Percentiles rank a stretch among this genome's conserved stretches.
Evolutionary conservation across 2,797 vertebrate species (phyloP).

Genomic region (Lacerta agilis): DNA sequence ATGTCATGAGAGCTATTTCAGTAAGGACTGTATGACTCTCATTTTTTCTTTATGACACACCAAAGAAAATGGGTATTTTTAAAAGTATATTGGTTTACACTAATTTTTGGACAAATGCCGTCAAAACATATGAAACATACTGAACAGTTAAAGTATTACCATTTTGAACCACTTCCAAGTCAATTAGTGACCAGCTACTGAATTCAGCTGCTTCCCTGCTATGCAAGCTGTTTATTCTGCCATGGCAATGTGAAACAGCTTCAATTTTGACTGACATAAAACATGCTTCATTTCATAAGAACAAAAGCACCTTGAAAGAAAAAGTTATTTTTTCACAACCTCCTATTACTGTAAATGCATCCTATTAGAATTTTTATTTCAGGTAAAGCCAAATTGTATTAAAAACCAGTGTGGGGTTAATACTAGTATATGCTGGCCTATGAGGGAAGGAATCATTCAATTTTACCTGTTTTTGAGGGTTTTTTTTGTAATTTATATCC

Average conservation of each 20-base stretch:
- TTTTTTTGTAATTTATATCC: not conserved
- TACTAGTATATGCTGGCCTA: not conserved
- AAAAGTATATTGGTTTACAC: not conserved
- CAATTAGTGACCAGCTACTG: slow-evolving; percentile 20
- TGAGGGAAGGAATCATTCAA: not conserved
- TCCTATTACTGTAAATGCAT: not conserved
- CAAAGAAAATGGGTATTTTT: not conserved
- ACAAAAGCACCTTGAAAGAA: not conserved
- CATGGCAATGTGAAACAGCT: slow-evolving; percentile 22
- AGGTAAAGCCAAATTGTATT: not conserved
- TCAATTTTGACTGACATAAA: slow-evolving; percentile 33
- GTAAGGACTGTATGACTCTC: not conserved
- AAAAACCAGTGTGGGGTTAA: not conserved
- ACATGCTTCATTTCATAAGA: slow-evolving; percentile 26
- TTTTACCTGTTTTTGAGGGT: not conserved
- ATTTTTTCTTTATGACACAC: not conserved
- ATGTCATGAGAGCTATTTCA: not conserved
- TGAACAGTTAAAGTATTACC: not conserved
- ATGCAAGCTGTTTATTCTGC: not conserved
- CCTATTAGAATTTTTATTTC: slow-evolving; percentile 13
- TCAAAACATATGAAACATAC: slow-evolving; percentile 7
- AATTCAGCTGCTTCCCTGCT: not conserved
- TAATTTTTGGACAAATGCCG: slow-evolving; percentile 45
- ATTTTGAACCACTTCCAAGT: slow-evolving; percentile 30
- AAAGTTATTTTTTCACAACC: slow-evolving; percentile 12